Base-by-base conservation (phyloP, 2,888 invertebrate genomes). In the Molorchus minor region DNA sequence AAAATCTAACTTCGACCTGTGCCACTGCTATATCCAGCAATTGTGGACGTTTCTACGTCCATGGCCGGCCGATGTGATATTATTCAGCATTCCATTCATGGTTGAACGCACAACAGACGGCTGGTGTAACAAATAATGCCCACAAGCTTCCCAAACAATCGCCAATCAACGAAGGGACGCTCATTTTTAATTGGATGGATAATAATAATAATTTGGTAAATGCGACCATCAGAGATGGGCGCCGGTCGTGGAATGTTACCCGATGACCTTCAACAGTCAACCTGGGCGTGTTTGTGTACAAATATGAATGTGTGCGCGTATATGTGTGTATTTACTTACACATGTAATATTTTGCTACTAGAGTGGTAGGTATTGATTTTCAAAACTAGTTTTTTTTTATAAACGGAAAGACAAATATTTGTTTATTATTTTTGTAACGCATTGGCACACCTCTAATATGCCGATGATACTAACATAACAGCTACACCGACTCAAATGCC, bases 181-280 rank as follows among this genome's bases (percentile, higher is more conserved):
- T 52, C 17, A 38, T 25, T 49, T 51, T 52, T 52, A 52, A 52
- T 41, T 52, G 52, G 41, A 30, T 16, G 41, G 41, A 58, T 64
- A 66, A 69, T 67, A 63, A 68, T 64, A 56, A 68, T 70, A 65
- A 67, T 69, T 70, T 67, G 55, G 62, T 66, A 63, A 67, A 70
- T 73, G 68, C 71, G 61, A 67, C 67, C 58, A 56, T 54, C 47
- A 19, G 51, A 21, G 58, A 61, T 45, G 72, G 72, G 74, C 74
- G 72, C 75, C 74, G 64, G 64, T 64, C 65, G 65, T 69, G 61
- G 75, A 75, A 75, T 75, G 75, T 71, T 60, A 62, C 63, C 65
- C 65, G 75, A 69, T 73, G 75, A 71, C 75, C 75, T 75, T 75
- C 75, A 64, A 64, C 64, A 46, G 57, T 63, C 60, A 56, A 61